Base-by-base conservation (phyloP, 2,888 invertebrate genomes). In the Tuta absoluta region DNA sequence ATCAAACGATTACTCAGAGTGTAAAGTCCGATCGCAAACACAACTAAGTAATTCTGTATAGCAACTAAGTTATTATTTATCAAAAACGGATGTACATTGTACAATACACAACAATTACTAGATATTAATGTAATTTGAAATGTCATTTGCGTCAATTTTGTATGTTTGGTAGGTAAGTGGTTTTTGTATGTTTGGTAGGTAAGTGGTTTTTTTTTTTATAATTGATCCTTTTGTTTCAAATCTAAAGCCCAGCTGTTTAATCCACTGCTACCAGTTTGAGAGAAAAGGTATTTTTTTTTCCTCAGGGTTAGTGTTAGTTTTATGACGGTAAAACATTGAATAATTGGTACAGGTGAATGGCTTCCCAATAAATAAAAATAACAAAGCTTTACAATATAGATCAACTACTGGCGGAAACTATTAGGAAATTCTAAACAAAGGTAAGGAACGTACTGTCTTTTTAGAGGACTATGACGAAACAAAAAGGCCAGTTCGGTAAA, bases 1-100 rank as follows among this genome's bases (percentile, higher is more conserved):
- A 21, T 56, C 10, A 23, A n/a, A 51, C 8, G 53, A 53, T 66
- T 66, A 62, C 62, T 66, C 64, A 66, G 17, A 59, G 66, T 51
- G 21, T 59, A 66, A 66, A 66, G 62, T 66, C 64, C 64, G 19
- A 17, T 37, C 17, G 23, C 51, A 23, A 21, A 49, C 49, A 19
- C 24, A 53, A 23, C 12, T 56, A 51, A 17, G 53, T 21, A 45
- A 4, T 8, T 56, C 10, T 51, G 49, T 51, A 21, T 37, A 41
- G 23, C 45, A 59, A 14, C 41, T 2, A 19, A 21, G 24, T 59
- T 45, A 19, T 33, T 33, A 56, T 56, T 53, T 56, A 24, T 56
- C 51, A 53, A 53, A 53, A 53, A 14, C 51, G 51, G 51, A 53
- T 23, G 23, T 53, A 14, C 1, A 28, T 24, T 23, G 23, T 53